These are phyloP conservation scores for Calliscelio sp. DNA, from an alignment of 2,888 invertebrate species.

Conservation along the genomic window DNA sequence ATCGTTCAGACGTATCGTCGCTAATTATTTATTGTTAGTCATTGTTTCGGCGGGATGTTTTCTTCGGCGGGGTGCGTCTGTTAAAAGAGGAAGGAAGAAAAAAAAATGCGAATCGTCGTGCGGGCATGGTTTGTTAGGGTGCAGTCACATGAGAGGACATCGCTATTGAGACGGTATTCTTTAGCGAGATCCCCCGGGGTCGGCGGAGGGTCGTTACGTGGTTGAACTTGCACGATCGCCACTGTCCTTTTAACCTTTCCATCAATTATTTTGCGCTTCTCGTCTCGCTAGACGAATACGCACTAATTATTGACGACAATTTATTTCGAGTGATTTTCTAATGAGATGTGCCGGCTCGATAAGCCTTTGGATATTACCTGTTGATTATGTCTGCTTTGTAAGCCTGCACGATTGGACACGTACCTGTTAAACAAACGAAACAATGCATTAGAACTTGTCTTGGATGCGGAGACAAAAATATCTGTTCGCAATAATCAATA, in stretches of 20 bases:
- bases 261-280: constrained; percentile 84
- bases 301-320: constrained; percentile 69
- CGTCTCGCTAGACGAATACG: constrained; percentile 82
- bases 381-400: constrained; percentile 39
- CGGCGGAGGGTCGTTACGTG: constrained; percentile 79
- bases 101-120: constrained; percentile 72
- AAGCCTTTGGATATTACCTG: constrained; percentile 46
- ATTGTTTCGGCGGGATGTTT: constrained; percentile 74
- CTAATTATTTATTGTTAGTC: constrained; percentile 78
- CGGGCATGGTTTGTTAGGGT: constrained; percentile 72
- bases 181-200: constrained; percentile 79
- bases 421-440: constrained; percentile 40
- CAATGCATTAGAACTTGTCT: not conserved
- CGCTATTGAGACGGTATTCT: constrained; percentile 80
- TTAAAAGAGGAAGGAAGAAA: not conserved
- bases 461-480: not conserved
- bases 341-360: constrained; percentile 48
- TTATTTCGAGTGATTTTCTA: constrained; percentile 60
- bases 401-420: constrained; percentile 18
- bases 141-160: constrained; percentile 75
- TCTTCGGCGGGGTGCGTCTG: constrained; percentile 71
- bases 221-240: constrained; percentile 82
- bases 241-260: constrained; percentile 82
- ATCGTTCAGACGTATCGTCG: constrained; percentile 76
- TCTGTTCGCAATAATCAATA: too few species aligned